Evolutionary conservation across 2,113 vertebrate genomes (phyloP).

Genomic region (Cavia aperea): DNA sequence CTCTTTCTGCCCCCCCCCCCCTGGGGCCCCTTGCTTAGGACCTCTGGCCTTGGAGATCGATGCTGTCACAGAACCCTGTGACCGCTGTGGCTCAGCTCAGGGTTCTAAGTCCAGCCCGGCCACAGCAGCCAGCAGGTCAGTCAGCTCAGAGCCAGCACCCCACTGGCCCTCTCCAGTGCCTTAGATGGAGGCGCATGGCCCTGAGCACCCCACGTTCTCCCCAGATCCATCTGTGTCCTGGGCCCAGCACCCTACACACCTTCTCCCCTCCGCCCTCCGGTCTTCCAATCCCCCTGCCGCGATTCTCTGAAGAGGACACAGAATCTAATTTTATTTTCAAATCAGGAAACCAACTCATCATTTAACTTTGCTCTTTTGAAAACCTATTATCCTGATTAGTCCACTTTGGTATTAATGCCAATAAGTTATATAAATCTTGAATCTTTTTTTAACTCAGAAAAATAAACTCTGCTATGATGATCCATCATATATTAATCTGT

Average conservation of each 20-base stretch:
- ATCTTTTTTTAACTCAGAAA: slow-evolving; percentile 27
- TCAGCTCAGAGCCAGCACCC: not conserved
- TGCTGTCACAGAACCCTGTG: not conserved
- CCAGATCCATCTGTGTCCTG: no score
- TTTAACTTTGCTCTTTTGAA: slow-evolving; percentile 39
- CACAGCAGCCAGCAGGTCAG: not conserved
- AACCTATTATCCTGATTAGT: slow-evolving; percentile 37
- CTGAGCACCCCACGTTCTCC: not conserved
- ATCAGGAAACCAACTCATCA: slow-evolving; percentile 24
- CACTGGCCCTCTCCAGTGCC: not conserved
- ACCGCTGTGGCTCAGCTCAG: no score
- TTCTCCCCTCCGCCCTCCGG: not conserved
- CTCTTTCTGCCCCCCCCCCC: not conserved
- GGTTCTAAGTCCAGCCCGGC: not conserved
- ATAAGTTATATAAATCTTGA: slow-evolving; percentile 37
- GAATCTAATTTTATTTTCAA: slow-evolving; percentile 59
- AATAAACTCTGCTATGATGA: slow-evolving; percentile 27
- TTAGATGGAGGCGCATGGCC: not conserved
- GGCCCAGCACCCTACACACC: not conserved
- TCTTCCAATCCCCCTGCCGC: not conserved
- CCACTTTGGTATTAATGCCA: slow-evolving; percentile 43
- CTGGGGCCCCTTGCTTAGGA: not conserved
- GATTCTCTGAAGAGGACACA: slow-evolving; percentile 23
- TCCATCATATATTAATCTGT: not conserved
- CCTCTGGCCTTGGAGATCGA: not conserved